These are phyloP conservation scores for Sebastes dallii DNA, from an alignment of 2,797 vertebrate genomes.

Conservation along the genomic window DNA sequence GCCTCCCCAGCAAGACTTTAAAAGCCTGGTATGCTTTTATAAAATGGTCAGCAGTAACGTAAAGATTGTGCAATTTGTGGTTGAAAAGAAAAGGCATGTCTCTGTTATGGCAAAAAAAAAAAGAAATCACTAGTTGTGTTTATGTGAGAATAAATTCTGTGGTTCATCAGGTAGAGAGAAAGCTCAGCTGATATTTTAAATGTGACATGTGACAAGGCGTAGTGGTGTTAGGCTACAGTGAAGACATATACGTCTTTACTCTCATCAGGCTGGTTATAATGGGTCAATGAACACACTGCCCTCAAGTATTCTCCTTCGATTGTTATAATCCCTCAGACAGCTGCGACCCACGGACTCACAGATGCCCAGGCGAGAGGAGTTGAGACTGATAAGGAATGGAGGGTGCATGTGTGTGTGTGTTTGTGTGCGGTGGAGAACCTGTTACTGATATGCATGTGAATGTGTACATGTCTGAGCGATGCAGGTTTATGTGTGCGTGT, in stretches of 20 bases:
- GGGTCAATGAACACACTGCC: slow-evolving; percentile 49
- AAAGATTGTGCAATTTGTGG: background rate
- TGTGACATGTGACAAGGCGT: background rate
- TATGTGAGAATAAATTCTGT: background rate
- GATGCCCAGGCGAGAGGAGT: slow-evolving; percentile 65
- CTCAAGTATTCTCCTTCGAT: slow-evolving; percentile 55
- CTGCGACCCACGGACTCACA: slow-evolving; percentile 59
- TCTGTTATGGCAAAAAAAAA: background rate
- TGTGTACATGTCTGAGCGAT: slow-evolving; percentile 13
- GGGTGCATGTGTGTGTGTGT: slow-evolving; percentile 9
- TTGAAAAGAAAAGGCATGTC: background rate
- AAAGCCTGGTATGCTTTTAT: background rate
- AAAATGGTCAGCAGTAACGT: background rate
- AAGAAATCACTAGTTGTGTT: background rate
- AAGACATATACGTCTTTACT: slow-evolving; percentile 8
- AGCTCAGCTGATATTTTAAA: background rate
- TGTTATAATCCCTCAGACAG: slow-evolving; percentile 69
- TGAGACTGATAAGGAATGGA: slow-evolving; percentile 34
- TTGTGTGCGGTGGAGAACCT: slow-evolving; percentile 20
- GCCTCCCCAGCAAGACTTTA: background rate
- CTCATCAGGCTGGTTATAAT: slow-evolving; percentile 32
- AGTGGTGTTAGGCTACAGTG: background rate
- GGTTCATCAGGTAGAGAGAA: background rate
- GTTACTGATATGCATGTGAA: slow-evolving; percentile 56
- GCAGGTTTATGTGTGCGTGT: slow-evolving; percentile 44